These are phyloP conservation scores for Drosophila setosimentum DNA, from an alignment of 2,888 invertebrate species.

Conservation along the genomic window DNA sequence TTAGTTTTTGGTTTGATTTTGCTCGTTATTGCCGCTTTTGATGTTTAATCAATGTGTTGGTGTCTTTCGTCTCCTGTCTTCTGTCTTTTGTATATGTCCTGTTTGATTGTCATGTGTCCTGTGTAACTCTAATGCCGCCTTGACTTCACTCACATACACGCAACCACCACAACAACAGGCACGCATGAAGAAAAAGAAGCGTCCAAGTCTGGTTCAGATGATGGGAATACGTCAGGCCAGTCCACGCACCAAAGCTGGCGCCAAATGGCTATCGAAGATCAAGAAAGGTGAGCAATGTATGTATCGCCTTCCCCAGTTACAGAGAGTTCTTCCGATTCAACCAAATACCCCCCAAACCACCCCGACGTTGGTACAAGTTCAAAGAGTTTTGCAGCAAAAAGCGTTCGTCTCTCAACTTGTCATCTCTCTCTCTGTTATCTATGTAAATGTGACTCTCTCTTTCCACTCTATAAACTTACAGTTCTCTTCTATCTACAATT, in stretches of 20 bases:
- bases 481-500: conserved; percentile 56
- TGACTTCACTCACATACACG: conserved; percentile 44
- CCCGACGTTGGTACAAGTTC: conserved; percentile 44
- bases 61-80: conserved; percentile 66
- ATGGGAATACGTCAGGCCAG: conserved; percentile 92
- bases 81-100: conserved; percentile 26
- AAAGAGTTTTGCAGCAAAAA: conserved; percentile 76
- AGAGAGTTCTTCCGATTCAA: conserved; percentile 18
- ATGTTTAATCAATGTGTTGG: conserved; percentile 59
- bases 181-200: conserved; percentile 89
- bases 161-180: conserved; percentile 84
- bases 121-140: conserved; percentile 60
- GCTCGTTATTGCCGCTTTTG: conserved; percentile 33
- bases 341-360: background rate
- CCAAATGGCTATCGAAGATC: conserved; percentile 95
- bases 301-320: conserved; percentile 79
- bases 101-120: conserved; percentile 70
- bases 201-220: conserved; percentile 93
- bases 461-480: conserved; percentile 17
- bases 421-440: conserved; percentile 24
- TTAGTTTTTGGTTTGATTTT: background rate
- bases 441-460: conserved; percentile 32
- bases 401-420: conserved; percentile 47
- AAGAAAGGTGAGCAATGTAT: conserved; percentile 91
- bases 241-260: conserved; percentile 94